Evolutionary conservation across 2,888 invertebrate genomes (phyloP).

Genomic region (Epistrophe grossulariae): DNA sequence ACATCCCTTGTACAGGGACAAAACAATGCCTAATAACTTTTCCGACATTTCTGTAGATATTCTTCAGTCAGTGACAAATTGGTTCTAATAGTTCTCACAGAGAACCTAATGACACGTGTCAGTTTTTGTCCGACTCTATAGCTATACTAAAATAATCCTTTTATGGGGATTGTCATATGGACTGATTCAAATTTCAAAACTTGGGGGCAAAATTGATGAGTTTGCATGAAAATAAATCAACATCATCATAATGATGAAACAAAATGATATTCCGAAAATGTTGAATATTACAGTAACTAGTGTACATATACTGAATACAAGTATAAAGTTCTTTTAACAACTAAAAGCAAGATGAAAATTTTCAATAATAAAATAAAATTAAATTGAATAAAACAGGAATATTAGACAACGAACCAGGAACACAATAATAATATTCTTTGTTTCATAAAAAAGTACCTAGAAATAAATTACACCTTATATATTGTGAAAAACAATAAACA

Average conservation of each 20-base stretch:
- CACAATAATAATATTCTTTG: neutral
- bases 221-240: constrained; percentile 5
- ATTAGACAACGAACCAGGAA: neutral
- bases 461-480: neutral
- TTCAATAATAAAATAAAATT: no score
- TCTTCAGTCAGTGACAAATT: constrained; percentile 19
- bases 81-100: neutral
- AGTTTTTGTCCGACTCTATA: neutral
- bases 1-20: neutral
- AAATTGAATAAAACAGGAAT: no score
- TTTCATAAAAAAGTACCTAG: neutral
- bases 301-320: no score
- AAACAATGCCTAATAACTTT: neutral
- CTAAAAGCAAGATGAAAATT: no score
- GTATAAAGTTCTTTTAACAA: no score
- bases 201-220: neutral
- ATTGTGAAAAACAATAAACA: neutral
- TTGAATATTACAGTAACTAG: no score
- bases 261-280: no score
- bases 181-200: neutral
- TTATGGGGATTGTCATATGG: no score
- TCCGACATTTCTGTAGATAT: neutral
- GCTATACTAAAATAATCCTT: neutral
- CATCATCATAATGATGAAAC: neutral
- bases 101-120: neutral